Evolutionary conservation across 1,140 invertebrate genomes (phyloP), one percentile per base, ranked within the genome.

Genomic region (Drosophila simulans): DNA sequence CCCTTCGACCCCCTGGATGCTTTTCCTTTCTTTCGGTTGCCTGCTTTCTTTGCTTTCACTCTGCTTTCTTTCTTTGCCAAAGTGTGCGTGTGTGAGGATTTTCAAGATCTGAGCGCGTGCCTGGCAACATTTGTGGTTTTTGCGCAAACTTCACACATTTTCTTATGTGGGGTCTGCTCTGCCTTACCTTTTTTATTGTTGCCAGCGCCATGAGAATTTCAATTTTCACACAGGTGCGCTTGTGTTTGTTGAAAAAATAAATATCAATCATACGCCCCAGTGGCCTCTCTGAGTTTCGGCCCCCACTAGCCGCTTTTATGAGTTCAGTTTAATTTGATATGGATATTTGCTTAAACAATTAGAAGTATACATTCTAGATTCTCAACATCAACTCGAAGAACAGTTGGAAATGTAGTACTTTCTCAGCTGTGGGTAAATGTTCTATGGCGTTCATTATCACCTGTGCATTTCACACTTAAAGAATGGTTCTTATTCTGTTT

Each of bases 61-160:
- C 46, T 15, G 40, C 40, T 42, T 45, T 20, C 42, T 56, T 55
- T 55, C 27, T 42, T 51, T 51, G 49, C 51, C 43, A 13, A 27
- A n/a, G 45, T 8, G 13, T 40, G 25, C 17, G 46, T 34, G 46
- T 53, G 53, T 80, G 51, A 60, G 54, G 63, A 74, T 84, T 69
- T 80, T 42, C 69, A 79, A 83, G 80, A 84, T 84, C 78, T 64
- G 42, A 88, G 60, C 83, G 82, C 82, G 82, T 86, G 83, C 83
- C 75, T 88, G 82, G 82, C 84, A 82, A 86, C 83, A 88, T 89
- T 86, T 86, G 83, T 76, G 83, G 83, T 86, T 83, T 86, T 86
- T 89, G 79, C 84, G 72, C 84, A 77, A 83, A 83, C 83, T 86
- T 86, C 84, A 88, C 83, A 86, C 83, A 86, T 88, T 83, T 89